Base-by-base conservation (phyloP, 2,797 vertebrate species). In the Alectoris magna region DNA sequence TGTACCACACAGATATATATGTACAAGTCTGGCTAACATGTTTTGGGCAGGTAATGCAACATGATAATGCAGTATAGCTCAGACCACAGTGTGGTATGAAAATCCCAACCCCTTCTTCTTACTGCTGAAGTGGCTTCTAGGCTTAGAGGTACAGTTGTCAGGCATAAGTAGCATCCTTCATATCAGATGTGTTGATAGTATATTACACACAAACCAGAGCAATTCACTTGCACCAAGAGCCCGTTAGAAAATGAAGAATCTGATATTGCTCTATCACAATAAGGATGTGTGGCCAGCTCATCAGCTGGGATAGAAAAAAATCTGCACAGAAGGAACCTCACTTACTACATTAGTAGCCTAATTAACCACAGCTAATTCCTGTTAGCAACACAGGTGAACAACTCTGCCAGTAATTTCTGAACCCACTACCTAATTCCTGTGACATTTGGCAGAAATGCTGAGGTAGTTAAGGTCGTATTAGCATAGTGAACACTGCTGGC, bases 381-480 rank as follows among this genome's bases (percentile, higher is more conserved):
- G 46, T 91, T 81, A 84, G 49, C 11, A 56, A 22, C 55, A 41
- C 12, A 78, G 69, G 41, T 36, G 67, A 90, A 66, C 31, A 75
- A 41, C 34, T 72, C 74, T 66, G 71, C 21, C 44, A 66, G 63
- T 41, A 75, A 46, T 24, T 81, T 90, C 63, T 90, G 87, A 94
- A 75, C 22, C 7, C 14, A 55, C 10, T 41, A 78, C 24, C 18
- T 72, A 78, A 84, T 81, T 88, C 44, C 15, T 68, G n/a, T 53
- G 46, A 58, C 51, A 82, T 79, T 43, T 94, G 56, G 74, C 51
- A 93, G 67, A 78, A 78, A 12, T 13, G 12, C 6, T 78, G 55
- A 91, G 46, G 71, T 75, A 90, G 91, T 90, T 75, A 90, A 69
- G 29, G 27, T 82, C 34, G 24, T 58, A 55, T 92, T 75, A 76